Percentiles rank a stretch among this genome's conserved stretches.
phyloP scores from a whole-genome alignment of 30 jellyfish, hydroid and myxozoan species.

The Mastigias papua region DNA sequence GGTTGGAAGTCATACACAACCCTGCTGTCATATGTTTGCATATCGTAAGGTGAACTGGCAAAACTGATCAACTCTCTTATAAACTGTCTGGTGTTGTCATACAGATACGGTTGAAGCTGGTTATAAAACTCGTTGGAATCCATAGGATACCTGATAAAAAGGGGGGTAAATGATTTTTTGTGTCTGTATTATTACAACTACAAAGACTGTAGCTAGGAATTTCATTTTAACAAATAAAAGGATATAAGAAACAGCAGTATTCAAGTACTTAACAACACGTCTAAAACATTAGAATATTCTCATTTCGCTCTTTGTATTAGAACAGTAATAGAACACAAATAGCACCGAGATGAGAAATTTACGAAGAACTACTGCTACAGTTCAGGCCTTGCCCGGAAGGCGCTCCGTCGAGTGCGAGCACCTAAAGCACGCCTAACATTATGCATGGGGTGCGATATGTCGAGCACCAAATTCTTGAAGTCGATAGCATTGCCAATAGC shows the following conservation, averaged over 20 bases:
- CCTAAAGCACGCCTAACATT: too few species aligned
- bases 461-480: too few species aligned
- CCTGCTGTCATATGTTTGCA: constrained; percentile 85
- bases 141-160: constrained; percentile 67
- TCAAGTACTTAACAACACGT: background rate
- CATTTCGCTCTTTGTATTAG: background rate
- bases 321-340: background rate
- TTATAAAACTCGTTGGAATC: constrained; percentile 84
- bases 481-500: too few species aligned
- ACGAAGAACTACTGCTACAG: too few species aligned
- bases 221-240: background rate
- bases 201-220: too few species aligned
- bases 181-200: too few species aligned
- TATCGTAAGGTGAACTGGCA: constrained; percentile 95
- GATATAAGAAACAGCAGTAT: background rate
- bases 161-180: too few species aligned
- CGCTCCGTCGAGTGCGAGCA: too few species aligned
- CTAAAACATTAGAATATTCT: too few species aligned
- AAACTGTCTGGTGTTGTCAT: constrained; percentile 79
- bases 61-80: constrained; percentile 81
- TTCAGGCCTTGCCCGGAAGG: too few species aligned
- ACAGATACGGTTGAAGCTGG: constrained; percentile 80
- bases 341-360: background rate
- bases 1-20: constrained; percentile 88
- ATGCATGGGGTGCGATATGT: too few species aligned